These are phyloP conservation scores for Contarinia nasturtii DNA, from an alignment of 1,140 invertebrate species.

Conservation along the genomic window DNA sequence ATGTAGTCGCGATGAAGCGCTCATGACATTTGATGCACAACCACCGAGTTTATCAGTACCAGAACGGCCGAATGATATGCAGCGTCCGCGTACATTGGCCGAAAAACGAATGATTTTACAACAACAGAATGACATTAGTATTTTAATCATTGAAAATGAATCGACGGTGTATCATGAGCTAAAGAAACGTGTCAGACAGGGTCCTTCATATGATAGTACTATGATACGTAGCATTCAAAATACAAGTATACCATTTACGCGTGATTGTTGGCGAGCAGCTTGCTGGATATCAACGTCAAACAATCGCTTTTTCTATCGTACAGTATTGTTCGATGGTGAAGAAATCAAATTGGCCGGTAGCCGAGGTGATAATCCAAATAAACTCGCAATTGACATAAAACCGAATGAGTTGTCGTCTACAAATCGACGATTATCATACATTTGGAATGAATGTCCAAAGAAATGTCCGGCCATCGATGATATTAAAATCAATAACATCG, in stretches of 20 bases:
- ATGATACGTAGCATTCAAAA: conserved; percentile 6
- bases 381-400: not conserved
- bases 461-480: not conserved
- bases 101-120: conserved; percentile 17
- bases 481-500: not conserved
- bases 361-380: conserved; percentile 7
- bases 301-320: conserved; percentile 17
- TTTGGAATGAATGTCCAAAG: not conserved
- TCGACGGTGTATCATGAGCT: conserved; percentile 18
- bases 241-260: conserved; percentile 14
- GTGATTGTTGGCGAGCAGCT: conserved; percentile 20
- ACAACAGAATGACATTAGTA: conserved; percentile 15
- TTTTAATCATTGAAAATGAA: conserved; percentile 21
- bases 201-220: conserved; percentile 10
- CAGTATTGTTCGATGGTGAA: conserved; percentile 10
- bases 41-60: conserved; percentile 18
- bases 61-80: conserved; percentile 14
- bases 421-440: not conserved
- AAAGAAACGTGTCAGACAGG: conserved; percentile 14
- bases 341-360: conserved; percentile 11
- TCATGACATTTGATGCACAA: conserved; percentile 13
- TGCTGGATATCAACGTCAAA: conserved; percentile 17
- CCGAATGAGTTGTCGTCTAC: not conserved
- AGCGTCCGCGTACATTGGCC: conserved; percentile 16
- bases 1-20: conserved; percentile 13